These are phyloP conservation scores for Bombyx huttoni DNA, from an alignment of 2,888 invertebrate genomes.

Conservation along the genomic window DNA sequence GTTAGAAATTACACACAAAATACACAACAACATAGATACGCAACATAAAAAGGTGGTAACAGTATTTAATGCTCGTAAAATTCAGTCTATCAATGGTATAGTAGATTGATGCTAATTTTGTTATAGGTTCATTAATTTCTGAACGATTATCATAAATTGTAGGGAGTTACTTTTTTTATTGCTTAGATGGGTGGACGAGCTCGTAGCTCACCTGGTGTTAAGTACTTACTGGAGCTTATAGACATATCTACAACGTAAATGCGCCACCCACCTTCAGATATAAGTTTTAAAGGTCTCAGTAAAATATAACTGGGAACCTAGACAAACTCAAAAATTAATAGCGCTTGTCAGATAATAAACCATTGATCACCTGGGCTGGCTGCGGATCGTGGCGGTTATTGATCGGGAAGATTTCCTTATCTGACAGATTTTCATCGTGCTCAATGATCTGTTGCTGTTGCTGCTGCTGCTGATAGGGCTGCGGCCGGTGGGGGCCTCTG, in stretches of 20 bases:
- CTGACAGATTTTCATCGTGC: slow-evolving; percentile 88
- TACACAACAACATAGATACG: slow-evolving; percentile 68
- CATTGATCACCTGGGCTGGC: slow-evolving; percentile 72
- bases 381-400: slow-evolving; percentile 65
- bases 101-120: background rate
- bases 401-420: slow-evolving; percentile 86
- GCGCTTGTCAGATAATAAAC: slow-evolving; percentile 11
- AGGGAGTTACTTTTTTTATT: too few relatives aligned
- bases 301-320: background rate
- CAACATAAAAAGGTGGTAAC: slow-evolving; percentile 53
- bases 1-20: slow-evolving; percentile 56
- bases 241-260: too few relatives aligned
- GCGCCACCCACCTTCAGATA: too few relatives aligned
- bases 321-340: slow-evolving; percentile 6
- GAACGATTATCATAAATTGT: too few relatives aligned
- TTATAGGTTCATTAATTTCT: background rate
- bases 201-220: too few relatives aligned
- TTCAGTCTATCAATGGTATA: slow-evolving; percentile 11
- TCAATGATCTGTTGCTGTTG: slow-evolving; percentile 77
- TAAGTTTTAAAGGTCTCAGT: too few relatives aligned
- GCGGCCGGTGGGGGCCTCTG: slow-evolving; percentile 63
- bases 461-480: slow-evolving; percentile 67
- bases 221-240: too few relatives aligned
- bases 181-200: too few relatives aligned
- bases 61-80: slow-evolving; percentile 58